Conservation (phyloP, 2,113 vertebrate genomes). For the Pipa parva region DNA sequence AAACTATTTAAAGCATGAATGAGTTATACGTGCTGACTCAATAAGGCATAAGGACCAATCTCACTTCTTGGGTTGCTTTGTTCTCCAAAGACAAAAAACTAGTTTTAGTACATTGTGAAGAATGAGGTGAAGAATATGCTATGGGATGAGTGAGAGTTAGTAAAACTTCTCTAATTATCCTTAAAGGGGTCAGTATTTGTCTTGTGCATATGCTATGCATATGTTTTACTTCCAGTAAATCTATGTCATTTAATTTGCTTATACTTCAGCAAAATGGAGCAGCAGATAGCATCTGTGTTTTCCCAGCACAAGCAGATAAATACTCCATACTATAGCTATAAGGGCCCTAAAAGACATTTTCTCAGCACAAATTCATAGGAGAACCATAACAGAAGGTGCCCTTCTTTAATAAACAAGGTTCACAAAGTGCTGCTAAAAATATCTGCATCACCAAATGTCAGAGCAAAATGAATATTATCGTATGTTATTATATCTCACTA, state of each 20-base stretch:
- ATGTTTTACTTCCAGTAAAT: neutral
- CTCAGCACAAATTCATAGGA: neutral
- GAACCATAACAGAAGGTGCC: neutral
- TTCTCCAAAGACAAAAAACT: neutral
- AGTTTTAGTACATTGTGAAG: neutral
- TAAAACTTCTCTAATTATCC: neutral
- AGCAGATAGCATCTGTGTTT: neutral
- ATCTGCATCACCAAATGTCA: neutral
- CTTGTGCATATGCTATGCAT: neutral
- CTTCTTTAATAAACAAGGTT: neutral
- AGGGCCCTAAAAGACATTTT: neutral
- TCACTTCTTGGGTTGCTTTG: neutral
- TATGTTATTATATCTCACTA: no score
- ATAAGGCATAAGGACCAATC: slow-evolving; percentile 8
- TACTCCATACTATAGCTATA: neutral
- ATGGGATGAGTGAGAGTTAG: neutral
- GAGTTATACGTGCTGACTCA: slow-evolving; percentile 41
- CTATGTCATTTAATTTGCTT: neutral
- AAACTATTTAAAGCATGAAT: slow-evolving; percentile 41
- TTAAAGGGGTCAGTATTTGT: neutral
- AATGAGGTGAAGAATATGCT: neutral
- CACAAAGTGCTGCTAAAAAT: neutral
- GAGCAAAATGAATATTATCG: neutral
- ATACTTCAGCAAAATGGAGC: neutral
- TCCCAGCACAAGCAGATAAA: neutral